Evolutionary conservation across 2,797 vertebrate genomes (phyloP).

Genomic region (Bothrops alternatus): DNA sequence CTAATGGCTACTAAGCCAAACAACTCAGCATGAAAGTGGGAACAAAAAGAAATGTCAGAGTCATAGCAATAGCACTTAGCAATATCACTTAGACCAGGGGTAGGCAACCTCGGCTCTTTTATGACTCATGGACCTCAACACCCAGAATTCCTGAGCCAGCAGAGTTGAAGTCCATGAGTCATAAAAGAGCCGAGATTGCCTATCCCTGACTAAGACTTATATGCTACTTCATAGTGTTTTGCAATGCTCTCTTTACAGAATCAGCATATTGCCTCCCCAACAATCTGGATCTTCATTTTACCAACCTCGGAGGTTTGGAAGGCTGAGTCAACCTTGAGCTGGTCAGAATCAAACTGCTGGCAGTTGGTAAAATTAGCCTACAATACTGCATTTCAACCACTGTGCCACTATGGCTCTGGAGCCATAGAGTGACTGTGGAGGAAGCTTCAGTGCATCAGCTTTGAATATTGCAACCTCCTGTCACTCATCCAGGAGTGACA

Average conservation of each 20-base stretch:
- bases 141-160: no score
- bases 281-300: neutral
- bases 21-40: neutral
- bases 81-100: no score
- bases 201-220: no score
- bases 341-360: neutral
- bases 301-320: neutral
- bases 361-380: neutral
- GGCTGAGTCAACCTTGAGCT: neutral
- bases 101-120: no score
- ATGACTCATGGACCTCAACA: no score
- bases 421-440: neutral
- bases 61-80: neutral
- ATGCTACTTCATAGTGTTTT: no score
- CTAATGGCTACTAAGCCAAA: neutral
- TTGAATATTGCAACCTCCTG: neutral
- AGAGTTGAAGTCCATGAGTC: no score
- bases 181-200: no score
- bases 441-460: neutral
- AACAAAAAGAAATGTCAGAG: neutral
- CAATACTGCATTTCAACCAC: neutral
- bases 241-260: neutral
- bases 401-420: neutral
- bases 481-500: neutral
- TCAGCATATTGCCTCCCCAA: neutral